Evolutionary conservation across 2,113 vertebrate species (phyloP), one percentile per base, ranked within the genome.

Genomic region (Dipodomys stephensi): DNA sequence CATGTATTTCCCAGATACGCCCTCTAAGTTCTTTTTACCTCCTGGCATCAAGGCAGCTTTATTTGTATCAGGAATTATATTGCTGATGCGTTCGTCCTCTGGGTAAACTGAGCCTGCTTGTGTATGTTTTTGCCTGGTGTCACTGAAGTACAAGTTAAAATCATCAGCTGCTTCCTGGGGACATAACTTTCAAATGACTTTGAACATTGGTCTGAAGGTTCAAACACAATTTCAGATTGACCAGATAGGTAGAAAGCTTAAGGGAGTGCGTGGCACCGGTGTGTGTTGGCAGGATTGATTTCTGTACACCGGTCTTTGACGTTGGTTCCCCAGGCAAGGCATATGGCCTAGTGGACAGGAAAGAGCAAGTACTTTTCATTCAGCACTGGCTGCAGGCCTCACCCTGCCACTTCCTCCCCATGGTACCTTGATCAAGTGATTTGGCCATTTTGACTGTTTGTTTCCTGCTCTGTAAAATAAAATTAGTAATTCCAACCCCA

Each of bases 111-210:
- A 83, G 65, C 32, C 15, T 92, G 23, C 35, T n/a, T 22, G 7
- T 30, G 81, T 7, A 12, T 18, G 22, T 81, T 83, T 60, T 46
- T 79, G 27, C 74, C 25, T 49, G 60, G 39, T 39, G 18, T 16
- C 23, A 0, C 28, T 74, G 18, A 85, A 92, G 64, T 91, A 73
- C 57, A 78, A 87, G 73, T 94, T 95, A 90, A 72, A 83, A 79
- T 32, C n/a, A 0, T 91, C 86, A 81, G 87, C 91, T 94, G 84
- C 93, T 53, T 93, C 68, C 87, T 90, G 49, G 91, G 74, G 71
- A 74, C 87, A 85, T 32, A 18, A 53, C 76, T 92, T 93, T 64
- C 49, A 68, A 92, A 76, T 80, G 65, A 87, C 60, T 87, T 89
- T 76, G 89, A 87, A 68, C 25, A 16, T 85, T 89, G 91, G 3